Base-by-base conservation (phyloP, 2,113 vertebrate species). In the Chitala chitala region DNA sequence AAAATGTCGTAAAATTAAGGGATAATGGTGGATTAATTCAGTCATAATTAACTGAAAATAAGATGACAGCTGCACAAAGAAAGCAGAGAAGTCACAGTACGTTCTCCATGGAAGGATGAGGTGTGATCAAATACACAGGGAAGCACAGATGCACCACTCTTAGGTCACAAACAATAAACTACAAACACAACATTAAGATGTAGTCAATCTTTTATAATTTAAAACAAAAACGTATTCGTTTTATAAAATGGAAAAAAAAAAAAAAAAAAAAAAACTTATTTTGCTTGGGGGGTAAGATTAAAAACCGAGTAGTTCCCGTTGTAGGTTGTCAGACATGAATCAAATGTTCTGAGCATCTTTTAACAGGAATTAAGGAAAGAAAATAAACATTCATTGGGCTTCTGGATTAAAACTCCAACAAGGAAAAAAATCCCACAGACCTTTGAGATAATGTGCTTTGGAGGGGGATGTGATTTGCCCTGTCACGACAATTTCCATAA, bases 401-500 rank as follows among this genome's bases (percentile, higher is more conserved):
- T 12, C 55, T 22, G 55, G 15, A 72, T 61, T 61, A 48, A 61
- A 59, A 61, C 50, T 42, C 71, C 53, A 15, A 9, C 71, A 61
- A 61, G 38, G 33, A n/a, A 31, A 63, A 66, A n/a, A 64, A 31
- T 15, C 44, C 44, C 55, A 38, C 26, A 38, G 44, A 73, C 72
- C 51, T 48, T 40, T 10, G 58, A 38, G 58, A 33, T 46, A 63
- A 51, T 36, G 44, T 33, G 58, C 56, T 22, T 42, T 42, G 58
- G 73, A 63, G 48, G 40, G 56, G 8, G 40, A 24, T 46, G 26
- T 5, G 69, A 73, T 69, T 75, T 77, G 73, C 69, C 75, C 77
- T 36, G 59, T 72, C 74, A 56, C 50, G 61, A 38, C 51, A 66
- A 78, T 80, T 74, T 82, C 74, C 77, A 79, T 79, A 77, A 79